Conservation (phyloP, 2,113 vertebrate genomes). For the Corydoras maculifer region DNA sequence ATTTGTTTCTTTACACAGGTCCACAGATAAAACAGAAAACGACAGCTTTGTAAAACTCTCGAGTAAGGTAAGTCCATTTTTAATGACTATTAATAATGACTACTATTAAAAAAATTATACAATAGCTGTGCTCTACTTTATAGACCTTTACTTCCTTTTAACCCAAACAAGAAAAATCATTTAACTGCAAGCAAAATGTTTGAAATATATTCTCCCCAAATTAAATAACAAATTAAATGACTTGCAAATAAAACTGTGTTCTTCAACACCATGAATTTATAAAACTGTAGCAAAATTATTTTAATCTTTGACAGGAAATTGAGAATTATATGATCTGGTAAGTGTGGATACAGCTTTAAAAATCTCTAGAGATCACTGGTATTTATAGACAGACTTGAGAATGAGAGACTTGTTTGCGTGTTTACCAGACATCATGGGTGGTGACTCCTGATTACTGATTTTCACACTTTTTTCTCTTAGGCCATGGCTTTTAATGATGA, state of each 20-base stretch:
- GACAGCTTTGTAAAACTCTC: constrained; percentile 76
- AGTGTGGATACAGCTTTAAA: too few species aligned
- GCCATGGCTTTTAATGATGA: constrained; percentile 76
- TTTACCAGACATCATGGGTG: neutral
- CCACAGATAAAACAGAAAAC: constrained; percentile 73
- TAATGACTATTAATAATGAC: neutral
- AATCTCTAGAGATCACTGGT: neutral
- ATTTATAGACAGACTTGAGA: neutral
- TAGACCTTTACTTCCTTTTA: too few species aligned
- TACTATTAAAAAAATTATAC: neutral
- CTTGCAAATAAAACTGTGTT: too few species aligned
- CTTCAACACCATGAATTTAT: too few species aligned
- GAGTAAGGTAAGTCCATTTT: constrained; percentile 71
- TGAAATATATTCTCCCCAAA: too few species aligned
- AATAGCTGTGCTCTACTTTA: too few species aligned
- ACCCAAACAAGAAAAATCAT: too few species aligned
- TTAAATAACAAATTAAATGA: too few species aligned
- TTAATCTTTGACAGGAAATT: too few species aligned
- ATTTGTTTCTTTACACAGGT: constrained; percentile 58
- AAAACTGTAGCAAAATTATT: too few species aligned
- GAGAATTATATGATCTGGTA: too few species aligned
- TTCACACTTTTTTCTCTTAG: constrained; percentile 55
- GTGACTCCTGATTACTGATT: neutral
- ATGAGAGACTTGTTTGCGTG: neutral
- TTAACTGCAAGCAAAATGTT: too few species aligned